phyloP scores from a whole-genome alignment of 1,140 invertebrate genomes.

The Hermatobates lingyangjiaoensis region DNA sequence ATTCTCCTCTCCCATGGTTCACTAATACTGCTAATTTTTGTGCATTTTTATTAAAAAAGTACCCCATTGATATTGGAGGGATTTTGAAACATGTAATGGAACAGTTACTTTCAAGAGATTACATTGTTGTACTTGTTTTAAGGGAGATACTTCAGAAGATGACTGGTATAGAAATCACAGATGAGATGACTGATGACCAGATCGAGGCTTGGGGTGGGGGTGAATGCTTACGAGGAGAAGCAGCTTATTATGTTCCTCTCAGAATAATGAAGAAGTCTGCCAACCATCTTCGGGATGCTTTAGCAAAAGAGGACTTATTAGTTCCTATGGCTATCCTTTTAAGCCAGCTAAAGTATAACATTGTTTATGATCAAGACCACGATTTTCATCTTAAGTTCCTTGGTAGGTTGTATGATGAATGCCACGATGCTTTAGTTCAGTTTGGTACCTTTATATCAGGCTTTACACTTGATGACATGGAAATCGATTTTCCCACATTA shows the following conservation, averaged over 20 bases:
- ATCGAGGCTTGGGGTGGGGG: constrained; percentile 91
- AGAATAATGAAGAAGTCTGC: constrained; percentile 93
- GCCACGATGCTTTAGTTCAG: constrained; percentile 94
- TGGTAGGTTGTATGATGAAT: constrained; percentile 43
- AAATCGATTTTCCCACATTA: constrained; percentile 70
- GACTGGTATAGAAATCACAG: constrained; percentile 91
- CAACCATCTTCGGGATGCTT: constrained; percentile 82
- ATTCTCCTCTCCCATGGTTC: constrained; percentile 87
- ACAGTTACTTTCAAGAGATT: constrained; percentile 66
- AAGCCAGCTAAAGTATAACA: constrained; percentile 89
- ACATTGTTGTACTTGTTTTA: constrained; percentile 82
- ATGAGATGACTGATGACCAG: constrained; percentile 92
- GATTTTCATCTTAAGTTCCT: constrained; percentile 83
- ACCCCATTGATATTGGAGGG: constrained; percentile 86
- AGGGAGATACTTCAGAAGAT: constrained; percentile 99
- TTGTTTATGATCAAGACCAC: constrained; percentile 70
- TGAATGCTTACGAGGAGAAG: constrained; percentile 83
- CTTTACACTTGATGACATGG: constrained; percentile 86
- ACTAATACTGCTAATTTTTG: constrained; percentile 87
- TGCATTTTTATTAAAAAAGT: constrained; percentile 91
- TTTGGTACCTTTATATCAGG: constrained; percentile 90
- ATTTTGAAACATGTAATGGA: constrained; percentile 93
- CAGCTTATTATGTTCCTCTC: constrained; percentile 84
- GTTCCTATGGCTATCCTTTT: constrained; percentile 85
- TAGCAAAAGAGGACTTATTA: constrained; percentile 79